A percentile compares a stretch with the other conserved stretches of the same genome.
These are phyloP conservation scores for Lates calcarifer DNA, from an alignment of 2,113 vertebrate species.

Conservation along the genomic window DNA sequence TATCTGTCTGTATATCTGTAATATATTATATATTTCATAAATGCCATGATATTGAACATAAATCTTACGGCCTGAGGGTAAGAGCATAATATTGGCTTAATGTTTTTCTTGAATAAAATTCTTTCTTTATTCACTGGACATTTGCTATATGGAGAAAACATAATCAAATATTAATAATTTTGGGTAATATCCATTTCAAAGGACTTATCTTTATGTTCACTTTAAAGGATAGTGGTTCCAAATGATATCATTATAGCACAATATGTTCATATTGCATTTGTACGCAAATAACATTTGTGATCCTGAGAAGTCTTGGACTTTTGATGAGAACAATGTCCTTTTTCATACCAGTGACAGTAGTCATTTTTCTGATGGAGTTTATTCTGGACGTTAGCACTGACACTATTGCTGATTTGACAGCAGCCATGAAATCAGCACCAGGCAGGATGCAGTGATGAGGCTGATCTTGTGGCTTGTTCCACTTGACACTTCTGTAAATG, in stretches of 20 bases:
- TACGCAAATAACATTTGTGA: background rate
- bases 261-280: background rate
- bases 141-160: background rate
- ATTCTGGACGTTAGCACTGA: background rate
- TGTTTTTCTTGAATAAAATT: background rate
- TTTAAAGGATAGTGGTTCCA: background rate
- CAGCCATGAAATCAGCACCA: conserved; percentile 55
- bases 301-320: background rate
- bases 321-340: background rate
- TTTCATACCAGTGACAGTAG: background rate
- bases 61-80: background rate
- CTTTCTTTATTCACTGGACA: background rate
- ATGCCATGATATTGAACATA: background rate
- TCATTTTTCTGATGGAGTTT: background rate
- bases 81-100: background rate
- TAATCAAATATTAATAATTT: background rate
- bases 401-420: conserved; percentile 31
- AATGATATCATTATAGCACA: background rate
- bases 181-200: background rate
- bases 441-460: conserved; percentile 42
- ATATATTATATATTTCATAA: background rate
- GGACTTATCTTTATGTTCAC: background rate
- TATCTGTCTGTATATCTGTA: no score
- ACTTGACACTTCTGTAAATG: conserved; percentile 34
- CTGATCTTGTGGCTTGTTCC: conserved; percentile 46